Percentiles rank a stretch among this genome's conserved stretches.
Evolutionary conservation across 2,888 invertebrate genomes (phyloP).

Genomic region (Boloria euphrosyne): DNA sequence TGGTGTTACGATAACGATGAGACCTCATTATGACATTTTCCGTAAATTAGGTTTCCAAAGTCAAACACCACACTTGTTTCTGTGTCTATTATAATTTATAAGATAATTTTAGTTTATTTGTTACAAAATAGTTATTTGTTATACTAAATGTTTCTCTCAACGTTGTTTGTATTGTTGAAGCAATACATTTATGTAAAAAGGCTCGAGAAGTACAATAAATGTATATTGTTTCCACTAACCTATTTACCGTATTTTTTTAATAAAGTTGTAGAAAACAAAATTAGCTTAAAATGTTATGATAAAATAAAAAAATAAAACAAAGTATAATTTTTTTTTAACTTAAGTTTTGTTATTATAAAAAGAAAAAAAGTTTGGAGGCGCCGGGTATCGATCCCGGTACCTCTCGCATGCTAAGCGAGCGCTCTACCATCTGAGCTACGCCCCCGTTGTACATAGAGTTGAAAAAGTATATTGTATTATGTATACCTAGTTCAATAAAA

Average conservation of each 20-base stretch:
- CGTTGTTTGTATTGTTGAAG: not conserved
- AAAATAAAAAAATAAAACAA: no score
- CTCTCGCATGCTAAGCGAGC: constrained; percentile 83
- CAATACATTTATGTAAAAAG: no score
- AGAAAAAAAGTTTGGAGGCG: constrained; percentile 63
- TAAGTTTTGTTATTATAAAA: not conserved
- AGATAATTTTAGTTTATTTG: no score
- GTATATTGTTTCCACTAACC: no score
- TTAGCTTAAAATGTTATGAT: no score
- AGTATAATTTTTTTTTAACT: no score
- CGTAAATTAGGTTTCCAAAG: constrained; percentile 6
- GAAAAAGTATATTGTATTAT: not conserved
- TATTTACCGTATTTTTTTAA: no score
- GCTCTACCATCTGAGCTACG: constrained; percentile 83
- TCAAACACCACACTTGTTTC: not conserved
- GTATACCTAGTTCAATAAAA: no score
- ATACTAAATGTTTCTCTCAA: not conserved
- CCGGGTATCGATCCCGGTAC: constrained; percentile 83
- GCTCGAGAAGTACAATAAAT: no score
- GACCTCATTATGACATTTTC: constrained; percentile 18
- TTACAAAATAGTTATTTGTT: no score
- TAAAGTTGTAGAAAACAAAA: no score
- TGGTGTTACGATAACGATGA: not conserved
- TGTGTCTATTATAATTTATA: no score
- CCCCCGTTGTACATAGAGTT: constrained; percentile 50